Evolutionary conservation across 1,140 invertebrate genomes (phyloP).

Genomic region (Phenacoccus solenopsis): DNA sequence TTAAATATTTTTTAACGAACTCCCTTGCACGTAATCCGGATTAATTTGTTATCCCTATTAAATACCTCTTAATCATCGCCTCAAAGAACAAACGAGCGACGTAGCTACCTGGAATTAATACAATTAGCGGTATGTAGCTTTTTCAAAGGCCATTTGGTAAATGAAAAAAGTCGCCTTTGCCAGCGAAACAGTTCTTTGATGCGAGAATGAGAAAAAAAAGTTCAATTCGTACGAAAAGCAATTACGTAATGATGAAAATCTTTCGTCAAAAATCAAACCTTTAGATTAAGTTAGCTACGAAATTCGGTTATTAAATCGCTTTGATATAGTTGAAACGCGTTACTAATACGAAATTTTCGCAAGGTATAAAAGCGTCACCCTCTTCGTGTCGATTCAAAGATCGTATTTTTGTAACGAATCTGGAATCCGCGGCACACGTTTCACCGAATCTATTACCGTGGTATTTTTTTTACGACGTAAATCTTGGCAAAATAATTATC

Average conservation of each 20-base stretch:
- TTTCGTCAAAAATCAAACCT: not conserved
- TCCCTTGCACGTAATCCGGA: not conserved
- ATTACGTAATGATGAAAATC: constrained; percentile 3
- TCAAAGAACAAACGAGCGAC: not conserved
- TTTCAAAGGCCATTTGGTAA: too few species aligned
- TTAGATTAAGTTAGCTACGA: not conserved
- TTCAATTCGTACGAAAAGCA: too few species aligned
- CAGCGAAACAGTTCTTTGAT: not conserved
- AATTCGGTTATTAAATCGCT: not conserved
- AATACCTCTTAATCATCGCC: not conserved
- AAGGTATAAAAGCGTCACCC: not conserved
- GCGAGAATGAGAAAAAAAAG: too few species aligned
- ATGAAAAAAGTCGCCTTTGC: not conserved
- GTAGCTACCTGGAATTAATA: too few species aligned
- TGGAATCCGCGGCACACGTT: too few species aligned
- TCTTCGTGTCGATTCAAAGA: not conserved
- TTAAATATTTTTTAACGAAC: not conserved
- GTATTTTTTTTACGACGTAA: not conserved
- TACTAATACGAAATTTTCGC: not conserved
- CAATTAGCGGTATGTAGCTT: too few species aligned
- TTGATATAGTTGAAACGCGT: not conserved
- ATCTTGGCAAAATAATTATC: not conserved
- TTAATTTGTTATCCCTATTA: not conserved
- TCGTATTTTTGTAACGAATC: too few species aligned
- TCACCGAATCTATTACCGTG: not conserved